Evolutionary conservation across 2,888 invertebrate species (phyloP).

Genomic region (Tetrapedia diversipes): DNA sequence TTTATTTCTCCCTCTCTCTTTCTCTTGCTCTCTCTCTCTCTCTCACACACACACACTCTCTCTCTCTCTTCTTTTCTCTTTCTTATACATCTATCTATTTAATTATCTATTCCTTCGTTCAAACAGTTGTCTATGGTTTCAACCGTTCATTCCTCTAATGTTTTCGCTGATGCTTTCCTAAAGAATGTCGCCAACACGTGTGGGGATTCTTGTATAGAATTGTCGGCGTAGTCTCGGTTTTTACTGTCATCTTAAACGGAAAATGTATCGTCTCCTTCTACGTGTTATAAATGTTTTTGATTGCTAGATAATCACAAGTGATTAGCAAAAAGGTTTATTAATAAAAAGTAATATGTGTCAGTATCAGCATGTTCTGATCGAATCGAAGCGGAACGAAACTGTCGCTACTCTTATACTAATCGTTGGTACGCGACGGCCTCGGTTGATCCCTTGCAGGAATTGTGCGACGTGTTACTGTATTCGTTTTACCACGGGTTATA

Average conservation of each 20-base stretch:
- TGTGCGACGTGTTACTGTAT: constrained; percentile 38
- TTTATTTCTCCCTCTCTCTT: not conserved
- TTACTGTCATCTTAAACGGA: no score
- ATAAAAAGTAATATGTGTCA: no score
- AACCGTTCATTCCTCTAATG: not conserved
- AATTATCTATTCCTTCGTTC: not conserved
- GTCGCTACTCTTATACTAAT: constrained; percentile 32
- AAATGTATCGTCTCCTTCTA: no score
- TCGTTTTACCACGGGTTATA: constrained; percentile 50
- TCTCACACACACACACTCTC: no score
- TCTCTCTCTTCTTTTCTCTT: not conserved
- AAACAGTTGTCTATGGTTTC: not conserved
- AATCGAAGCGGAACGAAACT: constrained; percentile 22
- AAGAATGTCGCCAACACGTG: not conserved
- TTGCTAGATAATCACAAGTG: no score
- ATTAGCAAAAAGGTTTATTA: no score
- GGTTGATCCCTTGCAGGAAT: constrained; percentile 51
- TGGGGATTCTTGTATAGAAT: not conserved
- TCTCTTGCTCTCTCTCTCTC: constrained; percentile 15
- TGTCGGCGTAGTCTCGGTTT: no score
- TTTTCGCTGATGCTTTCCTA: constrained; percentile 21
- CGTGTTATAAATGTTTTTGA: no score
- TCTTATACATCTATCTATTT: not conserved
- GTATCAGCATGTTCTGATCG: constrained; percentile 1
- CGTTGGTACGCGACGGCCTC: constrained; percentile 21